Conservation (phyloP, 2,797 vertebrate species). For the Esox masquinongy region DNA sequence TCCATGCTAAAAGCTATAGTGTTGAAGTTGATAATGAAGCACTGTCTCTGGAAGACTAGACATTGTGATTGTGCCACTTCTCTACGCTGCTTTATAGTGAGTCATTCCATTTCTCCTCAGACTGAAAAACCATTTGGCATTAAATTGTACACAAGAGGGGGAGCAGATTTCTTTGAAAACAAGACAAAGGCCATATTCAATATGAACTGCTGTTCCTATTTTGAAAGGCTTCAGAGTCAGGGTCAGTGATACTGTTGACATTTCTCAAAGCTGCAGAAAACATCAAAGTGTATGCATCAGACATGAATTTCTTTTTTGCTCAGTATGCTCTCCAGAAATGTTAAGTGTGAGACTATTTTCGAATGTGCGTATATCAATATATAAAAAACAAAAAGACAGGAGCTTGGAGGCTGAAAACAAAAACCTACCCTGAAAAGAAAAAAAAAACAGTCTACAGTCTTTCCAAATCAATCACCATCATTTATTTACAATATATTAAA, state of each 20-base stretch:
- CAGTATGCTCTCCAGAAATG: slow-evolving; percentile 2
- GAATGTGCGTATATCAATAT: slow-evolving; percentile 19
- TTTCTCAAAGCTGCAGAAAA: slow-evolving; percentile 27
- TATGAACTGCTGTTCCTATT: slow-evolving; percentile 7
- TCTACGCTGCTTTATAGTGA: slow-evolving; percentile 7
- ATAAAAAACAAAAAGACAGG: background rate
- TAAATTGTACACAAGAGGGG: background rate
- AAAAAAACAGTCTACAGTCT: slow-evolving; percentile 34
- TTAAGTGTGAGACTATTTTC: background rate
- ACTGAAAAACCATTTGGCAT: slow-evolving; percentile 13
- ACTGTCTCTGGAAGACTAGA: background rate
- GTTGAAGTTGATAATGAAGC: background rate
- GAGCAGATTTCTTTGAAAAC: slow-evolving; percentile 6
- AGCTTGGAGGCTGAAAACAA: slow-evolving; percentile 13
- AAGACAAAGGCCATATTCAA: background rate
- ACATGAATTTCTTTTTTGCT: background rate
- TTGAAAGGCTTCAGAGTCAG: slow-evolving; percentile 8
- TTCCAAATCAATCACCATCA: slow-evolving; percentile 72
- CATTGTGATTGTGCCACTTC: background rate
- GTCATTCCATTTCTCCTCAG: background rate
- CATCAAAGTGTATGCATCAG: slow-evolving; percentile 21
- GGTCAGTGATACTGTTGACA: background rate
- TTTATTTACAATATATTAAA: slow-evolving; percentile 86
- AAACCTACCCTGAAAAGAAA: background rate
- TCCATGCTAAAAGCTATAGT: background rate